Evolutionary conservation across 2,797 vertebrate genomes (phyloP).

Genomic region (Tragelaphus oryx): DNA sequence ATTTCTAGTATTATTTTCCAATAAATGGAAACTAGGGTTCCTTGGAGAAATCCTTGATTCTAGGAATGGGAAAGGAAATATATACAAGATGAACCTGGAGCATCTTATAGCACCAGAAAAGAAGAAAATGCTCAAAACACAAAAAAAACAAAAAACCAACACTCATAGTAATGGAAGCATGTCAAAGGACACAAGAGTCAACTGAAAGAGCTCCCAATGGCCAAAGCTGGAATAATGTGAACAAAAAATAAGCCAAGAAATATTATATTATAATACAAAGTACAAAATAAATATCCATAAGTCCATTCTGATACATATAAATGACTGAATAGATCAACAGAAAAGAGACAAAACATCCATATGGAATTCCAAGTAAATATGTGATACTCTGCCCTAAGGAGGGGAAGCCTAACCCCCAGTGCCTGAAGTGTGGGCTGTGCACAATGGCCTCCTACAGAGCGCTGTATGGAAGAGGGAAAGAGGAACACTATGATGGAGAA

Average conservation of each 20-base stretch:
- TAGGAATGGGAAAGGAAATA: not conserved
- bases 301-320: not conserved
- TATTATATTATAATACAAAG: not conserved
- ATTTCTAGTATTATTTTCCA: not conserved
- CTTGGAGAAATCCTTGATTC: not conserved
- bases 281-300: not conserved
- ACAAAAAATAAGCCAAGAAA: not conserved
- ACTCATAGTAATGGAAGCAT: not conserved
- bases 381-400: not conserved
- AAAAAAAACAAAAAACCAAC: not conserved
- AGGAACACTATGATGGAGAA: not conserved
- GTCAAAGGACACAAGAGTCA: not conserved
- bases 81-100: not conserved
- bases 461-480: not conserved
- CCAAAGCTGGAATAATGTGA: not conserved
- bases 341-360: not conserved
- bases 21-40: not conserved
- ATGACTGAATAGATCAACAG: not conserved
- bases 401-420: not conserved
- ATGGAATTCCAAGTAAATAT: not conserved
- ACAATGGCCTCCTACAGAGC: not conserved
- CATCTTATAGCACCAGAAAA: not conserved
- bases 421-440: not conserved
- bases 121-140: not conserved
- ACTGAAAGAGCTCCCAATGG: not conserved